These are phyloP conservation scores for Tethya wilhelma DNA, from an alignment of 37 sponge, comb jelly and placozoan species.

Conservation along the genomic window DNA sequence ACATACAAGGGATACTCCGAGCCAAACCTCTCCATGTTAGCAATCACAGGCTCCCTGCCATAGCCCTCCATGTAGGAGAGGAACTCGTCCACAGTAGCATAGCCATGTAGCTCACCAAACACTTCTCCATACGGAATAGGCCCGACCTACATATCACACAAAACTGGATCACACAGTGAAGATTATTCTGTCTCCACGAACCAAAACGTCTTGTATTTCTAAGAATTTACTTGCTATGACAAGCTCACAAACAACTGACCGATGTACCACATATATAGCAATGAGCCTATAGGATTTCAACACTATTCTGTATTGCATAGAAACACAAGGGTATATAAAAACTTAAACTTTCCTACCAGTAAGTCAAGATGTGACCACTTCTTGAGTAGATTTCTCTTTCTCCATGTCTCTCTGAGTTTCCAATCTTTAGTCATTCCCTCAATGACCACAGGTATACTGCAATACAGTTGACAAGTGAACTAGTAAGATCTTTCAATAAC, in stretches of 20 bases:
- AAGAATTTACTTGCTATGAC: too few species aligned
- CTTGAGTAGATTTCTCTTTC: background rate
- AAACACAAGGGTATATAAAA: too few species aligned
- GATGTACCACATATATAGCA: background rate
- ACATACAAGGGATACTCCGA: slow-evolving; percentile 50
- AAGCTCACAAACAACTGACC: too few species aligned
- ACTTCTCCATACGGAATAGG: slow-evolving; percentile 59
- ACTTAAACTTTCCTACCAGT: too few species aligned
- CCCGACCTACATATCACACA: slow-evolving; percentile 29
- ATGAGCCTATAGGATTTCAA: background rate
- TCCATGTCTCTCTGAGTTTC: background rate
- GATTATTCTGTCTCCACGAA: too few species aligned
- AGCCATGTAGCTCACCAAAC: slow-evolving; percentile 36
- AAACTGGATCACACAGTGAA: too few species aligned
- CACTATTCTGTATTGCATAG: background rate
- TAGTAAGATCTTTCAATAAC: too few species aligned
- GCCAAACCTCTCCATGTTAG: background rate
- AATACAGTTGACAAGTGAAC: too few species aligned
- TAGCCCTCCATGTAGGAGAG: slow-evolving; percentile 41
- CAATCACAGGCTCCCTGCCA: background rate
- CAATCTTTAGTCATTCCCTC: slow-evolving; percentile 1
- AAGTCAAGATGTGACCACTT: slow-evolving; percentile 7
- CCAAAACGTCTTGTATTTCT: too few species aligned
- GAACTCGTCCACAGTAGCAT: slow-evolving; percentile 29
- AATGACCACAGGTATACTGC: slow-evolving; percentile 34